Base-by-base conservation (phyloP, 2,888 invertebrate genomes). In the Parascotia fuliginaria region DNA sequence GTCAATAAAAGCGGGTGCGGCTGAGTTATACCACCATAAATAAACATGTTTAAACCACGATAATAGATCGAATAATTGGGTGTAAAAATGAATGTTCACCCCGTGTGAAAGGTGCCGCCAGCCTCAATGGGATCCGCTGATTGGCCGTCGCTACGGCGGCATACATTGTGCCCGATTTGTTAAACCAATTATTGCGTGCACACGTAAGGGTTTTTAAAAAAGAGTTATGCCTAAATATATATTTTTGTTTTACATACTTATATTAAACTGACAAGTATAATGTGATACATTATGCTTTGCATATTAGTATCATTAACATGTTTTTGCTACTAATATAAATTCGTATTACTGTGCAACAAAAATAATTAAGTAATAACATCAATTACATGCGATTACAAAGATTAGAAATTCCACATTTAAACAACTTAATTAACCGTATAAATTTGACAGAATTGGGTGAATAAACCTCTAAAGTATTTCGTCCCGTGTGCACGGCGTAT, bases 41-140 rank as follows among this genome's bases (percentile, higher is more conserved):
- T 84, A 88, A 83, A 75, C 68, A 77, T 81, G 81, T 87, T 85
- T 85, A 83, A 85, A 81, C 77, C 79, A 76, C 73, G 75, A 81
- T 81, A 84, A 83, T 85, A 86, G 86, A 85, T 81, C 77, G 81
- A 82, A 85, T 85, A 86, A 87, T 87, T 87, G 87, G 76, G 85
- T 83, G 85, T 83, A 78, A 82, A 82, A 79, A 76, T 60, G 78
- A 73, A 70, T 67, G 66, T 72, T 66, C 70, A 59, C 73, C 67
- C 70, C 56, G 70, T 77, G 74, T 80, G 70, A 66, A 70, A 70
- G 54, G 67, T 62, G 65, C 66, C 67, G 67, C 68, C 55, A 38
- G 53, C 41, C 49, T 28, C 46, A 57, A 55, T 54, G 62, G 62
- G 52, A 29, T 42, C 27, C 66, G 55, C 70, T 73, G 71, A 86